Evolutionary conservation across 2,888 invertebrate species (phyloP).

Genomic region (Agrochola macilenta): DNA sequence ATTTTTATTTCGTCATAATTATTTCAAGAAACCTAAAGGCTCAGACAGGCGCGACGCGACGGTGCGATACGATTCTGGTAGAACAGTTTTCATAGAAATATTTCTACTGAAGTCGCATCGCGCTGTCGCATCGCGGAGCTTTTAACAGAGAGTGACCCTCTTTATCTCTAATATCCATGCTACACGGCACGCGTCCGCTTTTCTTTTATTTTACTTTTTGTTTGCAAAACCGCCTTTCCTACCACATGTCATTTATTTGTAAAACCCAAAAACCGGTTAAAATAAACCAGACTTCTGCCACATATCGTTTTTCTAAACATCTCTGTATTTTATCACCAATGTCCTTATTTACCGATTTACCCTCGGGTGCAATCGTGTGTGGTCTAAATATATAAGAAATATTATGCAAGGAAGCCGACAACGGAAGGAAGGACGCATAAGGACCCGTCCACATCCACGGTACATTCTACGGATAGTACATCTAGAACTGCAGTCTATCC

Average conservation of each 20-base stretch:
- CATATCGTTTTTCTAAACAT: not conserved
- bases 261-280: constrained; percentile 7
- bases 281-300: not conserved
- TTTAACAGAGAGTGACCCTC: too few relatives aligned
- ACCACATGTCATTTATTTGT: not conserved
- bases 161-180: not conserved
- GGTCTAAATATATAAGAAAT: constrained; percentile 49
- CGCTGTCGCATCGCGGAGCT: too few relatives aligned
- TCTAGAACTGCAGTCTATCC: constrained; percentile 7
- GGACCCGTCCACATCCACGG: constrained; percentile 46
- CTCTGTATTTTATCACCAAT: not conserved
- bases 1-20: not conserved
- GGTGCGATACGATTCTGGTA: too few relatives aligned
- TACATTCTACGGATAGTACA: constrained; percentile 23
- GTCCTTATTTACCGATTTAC: not conserved
- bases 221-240: not conserved
- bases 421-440: constrained; percentile 63
- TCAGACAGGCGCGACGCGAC: too few relatives aligned
- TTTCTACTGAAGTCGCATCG: too few relatives aligned
- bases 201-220: not conserved
- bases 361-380: constrained; percentile 49
- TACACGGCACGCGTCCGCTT: not conserved
- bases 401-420: constrained; percentile 53
- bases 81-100: too few relatives aligned
- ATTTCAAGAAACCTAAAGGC: not conserved